These are phyloP conservation scores for Phocides pigmalion DNA, from an alignment of 1,140 invertebrate genomes.

Conservation along the genomic window DNA sequence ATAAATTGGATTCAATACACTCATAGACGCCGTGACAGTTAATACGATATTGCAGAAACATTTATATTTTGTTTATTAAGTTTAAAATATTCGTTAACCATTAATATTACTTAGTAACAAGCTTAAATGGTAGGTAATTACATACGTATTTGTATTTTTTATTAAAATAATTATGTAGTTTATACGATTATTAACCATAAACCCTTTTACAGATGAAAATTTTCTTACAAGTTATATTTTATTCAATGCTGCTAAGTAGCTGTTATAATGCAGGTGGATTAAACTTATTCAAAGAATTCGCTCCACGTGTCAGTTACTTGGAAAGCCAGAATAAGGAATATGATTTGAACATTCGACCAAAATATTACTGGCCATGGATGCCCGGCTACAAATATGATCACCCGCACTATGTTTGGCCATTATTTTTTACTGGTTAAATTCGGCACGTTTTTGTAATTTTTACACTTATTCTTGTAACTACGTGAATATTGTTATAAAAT, in stretches of 20 bases:
- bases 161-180: too few species aligned
- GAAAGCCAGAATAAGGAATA: not conserved
- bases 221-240: not conserved
- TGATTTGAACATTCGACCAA: not conserved
- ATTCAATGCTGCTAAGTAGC: not conserved
- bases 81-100: too few species aligned
- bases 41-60: too few species aligned
- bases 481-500: too few species aligned
- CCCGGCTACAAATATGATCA: slow-evolving; percentile 49
- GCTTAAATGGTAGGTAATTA: too few species aligned
- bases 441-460: too few species aligned
- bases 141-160: too few species aligned
- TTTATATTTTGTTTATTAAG: too few species aligned
- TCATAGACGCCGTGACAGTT: too few species aligned
- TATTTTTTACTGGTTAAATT: slow-evolving; percentile 48
- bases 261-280: not conserved
- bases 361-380: slow-evolving; percentile 57
- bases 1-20: too few species aligned
- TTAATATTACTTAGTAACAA: too few species aligned
- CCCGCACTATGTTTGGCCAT: slow-evolving; percentile 44
- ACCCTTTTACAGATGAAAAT: slow-evolving; percentile 13
- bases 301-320: not conserved
- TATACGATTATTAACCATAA: not conserved
- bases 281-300: not conserved
- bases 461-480: too few species aligned